These are phyloP conservation scores for Ichneumon xanthorius DNA, from an alignment of 2,888 invertebrate genomes.

Conservation along the genomic window DNA sequence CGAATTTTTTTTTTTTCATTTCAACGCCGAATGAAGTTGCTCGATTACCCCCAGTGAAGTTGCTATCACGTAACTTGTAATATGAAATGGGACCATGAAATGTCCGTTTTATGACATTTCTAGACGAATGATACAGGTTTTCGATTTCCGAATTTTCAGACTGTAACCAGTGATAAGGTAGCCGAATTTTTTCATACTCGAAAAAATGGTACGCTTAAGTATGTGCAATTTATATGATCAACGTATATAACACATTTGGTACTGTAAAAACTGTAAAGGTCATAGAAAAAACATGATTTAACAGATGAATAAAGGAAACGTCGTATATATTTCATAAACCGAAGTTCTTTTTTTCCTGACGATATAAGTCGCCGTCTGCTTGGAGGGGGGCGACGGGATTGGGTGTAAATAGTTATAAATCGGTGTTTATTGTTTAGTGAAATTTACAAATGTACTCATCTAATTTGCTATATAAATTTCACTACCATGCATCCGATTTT, in stretches of 20 bases:
- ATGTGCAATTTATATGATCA: conserved; percentile 34
- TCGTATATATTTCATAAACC: conserved; percentile 57
- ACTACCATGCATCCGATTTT: conserved; percentile 60
- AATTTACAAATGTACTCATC: conserved; percentile 80
- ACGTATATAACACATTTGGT: conserved; percentile 24
- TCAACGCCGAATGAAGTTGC: background rate
- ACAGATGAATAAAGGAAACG: conserved; percentile 48
- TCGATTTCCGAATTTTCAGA: no score
- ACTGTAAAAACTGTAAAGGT: background rate
- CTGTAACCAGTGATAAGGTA: no score
- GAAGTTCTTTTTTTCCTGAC: conserved; percentile 7
- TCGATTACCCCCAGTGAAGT: background rate
- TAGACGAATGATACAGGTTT: no score
- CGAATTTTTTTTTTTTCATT: background rate
- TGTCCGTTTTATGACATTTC: background rate
- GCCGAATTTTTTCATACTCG: no score
- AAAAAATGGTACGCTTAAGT: no score
- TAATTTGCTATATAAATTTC: conserved; percentile 68
- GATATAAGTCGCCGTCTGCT: background rate
- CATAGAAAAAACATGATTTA: conserved; percentile 23
- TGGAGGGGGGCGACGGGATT: background rate
- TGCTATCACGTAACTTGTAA: background rate
- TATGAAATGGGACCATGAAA: background rate
- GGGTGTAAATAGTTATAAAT: conserved; percentile 77
- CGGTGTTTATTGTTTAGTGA: conserved; percentile 80